Conservation (phyloP, 2,888 invertebrate genomes). For the Phyllotreta striolata region DNA sequence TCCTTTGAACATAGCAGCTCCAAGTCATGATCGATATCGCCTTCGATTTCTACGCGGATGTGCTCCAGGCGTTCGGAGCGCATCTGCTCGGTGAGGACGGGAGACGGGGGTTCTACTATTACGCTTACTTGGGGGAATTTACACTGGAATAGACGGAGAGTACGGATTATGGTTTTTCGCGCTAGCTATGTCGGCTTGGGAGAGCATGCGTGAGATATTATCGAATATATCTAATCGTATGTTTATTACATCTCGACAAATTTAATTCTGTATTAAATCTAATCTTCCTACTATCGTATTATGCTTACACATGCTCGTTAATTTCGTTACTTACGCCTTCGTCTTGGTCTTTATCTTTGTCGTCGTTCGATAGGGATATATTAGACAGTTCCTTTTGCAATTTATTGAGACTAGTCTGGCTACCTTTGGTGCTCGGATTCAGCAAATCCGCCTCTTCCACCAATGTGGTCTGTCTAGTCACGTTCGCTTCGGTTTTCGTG, state of each 20-base stretch:
- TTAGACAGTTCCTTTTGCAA: conserved; percentile 57
- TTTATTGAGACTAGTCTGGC: conserved; percentile 53
- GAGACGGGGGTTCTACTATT: conserved; percentile 79
- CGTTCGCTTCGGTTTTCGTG: conserved; percentile 60
- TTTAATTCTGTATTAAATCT: not conserved
- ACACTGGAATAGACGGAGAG: conserved; percentile 47
- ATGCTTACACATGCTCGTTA: conserved; percentile 11
- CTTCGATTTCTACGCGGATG: conserved; percentile 55
- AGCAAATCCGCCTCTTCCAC: conserved; percentile 57
- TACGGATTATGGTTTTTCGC: conserved; percentile 17
- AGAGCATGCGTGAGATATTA: conserved; percentile 10
- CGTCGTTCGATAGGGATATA: conserved; percentile 51
- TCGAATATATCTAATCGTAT: not conserved
- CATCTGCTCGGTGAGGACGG: conserved; percentile 68
- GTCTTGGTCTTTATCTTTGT: conserved; percentile 44
- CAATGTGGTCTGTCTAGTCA: conserved; percentile 56
- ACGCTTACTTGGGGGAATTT: conserved; percentile 74
- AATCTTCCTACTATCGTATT: not conserved
- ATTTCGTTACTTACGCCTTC: conserved; percentile 41
- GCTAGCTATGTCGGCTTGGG: conserved; percentile 23
- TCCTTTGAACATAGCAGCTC: conserved; percentile 56
- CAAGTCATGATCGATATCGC: conserved; percentile 54
- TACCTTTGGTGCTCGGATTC: conserved; percentile 46
- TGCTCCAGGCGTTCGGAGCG: conserved; percentile 54
- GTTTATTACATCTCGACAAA: not conserved